Percentiles rank a stretch among this genome's conserved stretches.
These are phyloP conservation scores for Anarrhichthys ocellatus DNA, from an alignment of 2,113 vertebrate species.

Conservation along the genomic window DNA sequence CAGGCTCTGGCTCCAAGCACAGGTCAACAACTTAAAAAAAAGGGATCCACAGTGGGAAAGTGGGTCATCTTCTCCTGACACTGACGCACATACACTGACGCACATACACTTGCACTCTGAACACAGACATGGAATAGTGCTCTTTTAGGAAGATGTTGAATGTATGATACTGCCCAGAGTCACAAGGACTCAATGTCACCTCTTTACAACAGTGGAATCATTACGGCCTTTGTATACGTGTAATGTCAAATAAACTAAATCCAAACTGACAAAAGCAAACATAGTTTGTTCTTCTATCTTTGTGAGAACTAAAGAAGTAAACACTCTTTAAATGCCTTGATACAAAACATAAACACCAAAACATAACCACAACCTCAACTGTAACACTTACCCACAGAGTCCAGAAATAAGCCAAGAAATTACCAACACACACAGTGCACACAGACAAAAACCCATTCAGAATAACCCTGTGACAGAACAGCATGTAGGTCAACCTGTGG, in stretches of 20 bases:
- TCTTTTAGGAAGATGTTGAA: neutral
- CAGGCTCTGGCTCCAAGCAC: conserved; percentile 63
- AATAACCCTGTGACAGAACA: conserved; percentile 54
- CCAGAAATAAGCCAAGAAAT: neutral
- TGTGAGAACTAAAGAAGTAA: neutral
- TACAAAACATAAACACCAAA: neutral
- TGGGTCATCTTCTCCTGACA: conserved; percentile 66
- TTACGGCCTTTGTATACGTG: neutral
- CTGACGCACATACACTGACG: conserved; percentile 18
- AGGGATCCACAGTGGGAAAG: conserved; percentile 62
- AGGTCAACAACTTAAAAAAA: conserved; percentile 61
- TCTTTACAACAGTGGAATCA: neutral
- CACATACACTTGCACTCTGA: neutral
- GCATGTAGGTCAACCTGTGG: conserved; percentile 79
- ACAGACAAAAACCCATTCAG: conserved; percentile 31
- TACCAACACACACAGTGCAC: neutral
- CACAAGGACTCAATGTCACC: neutral
- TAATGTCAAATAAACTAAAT: neutral
- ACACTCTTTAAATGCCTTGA: neutral
- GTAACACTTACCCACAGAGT: conserved; percentile 3
- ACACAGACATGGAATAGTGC: neutral
- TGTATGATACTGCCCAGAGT: neutral
- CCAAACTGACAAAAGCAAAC: neutral
- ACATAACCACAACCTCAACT: neutral
- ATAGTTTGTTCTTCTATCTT: neutral